Percentiles rank a stretch among this genome's conserved stretches.
Conservation (phyloP, 2,113 vertebrate species). For the Athene cunicularia region DNA sequence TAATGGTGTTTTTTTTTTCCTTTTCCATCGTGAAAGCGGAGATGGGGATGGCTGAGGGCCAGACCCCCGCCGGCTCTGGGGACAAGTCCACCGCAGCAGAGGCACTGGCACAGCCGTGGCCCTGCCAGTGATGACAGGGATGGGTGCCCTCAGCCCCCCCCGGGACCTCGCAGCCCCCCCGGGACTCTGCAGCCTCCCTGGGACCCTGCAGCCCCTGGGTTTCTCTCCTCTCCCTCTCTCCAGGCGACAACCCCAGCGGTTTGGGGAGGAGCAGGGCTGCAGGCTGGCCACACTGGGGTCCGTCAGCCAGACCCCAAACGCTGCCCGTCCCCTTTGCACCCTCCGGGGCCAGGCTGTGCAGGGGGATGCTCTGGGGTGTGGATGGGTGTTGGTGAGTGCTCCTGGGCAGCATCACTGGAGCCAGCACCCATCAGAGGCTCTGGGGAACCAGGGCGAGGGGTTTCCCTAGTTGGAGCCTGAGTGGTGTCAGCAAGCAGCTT, state of each 20-base stretch:
- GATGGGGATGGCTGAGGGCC: background rate
- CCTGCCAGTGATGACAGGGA: accelerated
- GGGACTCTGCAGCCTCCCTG: background rate
- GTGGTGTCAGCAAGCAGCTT: background rate
- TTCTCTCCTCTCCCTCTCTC: background rate
- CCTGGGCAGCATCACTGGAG: background rate
- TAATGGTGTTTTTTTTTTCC: background rate
- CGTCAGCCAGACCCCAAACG: background rate
- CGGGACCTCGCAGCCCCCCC: background rate
- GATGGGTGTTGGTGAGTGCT: background rate
- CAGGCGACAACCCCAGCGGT: background rate
- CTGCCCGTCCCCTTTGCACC: background rate
- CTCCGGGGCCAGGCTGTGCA: background rate
- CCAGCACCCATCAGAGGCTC: background rate
- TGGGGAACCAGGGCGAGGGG: background rate
- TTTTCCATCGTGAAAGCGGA: background rate
- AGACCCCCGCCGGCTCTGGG: background rate
- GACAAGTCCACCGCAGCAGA: background rate
- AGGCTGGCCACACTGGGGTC: background rate
- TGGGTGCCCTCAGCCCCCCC: no score
- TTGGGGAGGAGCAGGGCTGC: background rate
- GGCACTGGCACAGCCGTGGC: background rate
- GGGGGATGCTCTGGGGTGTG: background rate
- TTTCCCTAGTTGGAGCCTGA: background rate
- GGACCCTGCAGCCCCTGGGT: background rate